Evolutionary conservation across 2,113 vertebrate genomes (phyloP).

Genomic region (Antechinus flavipes): DNA sequence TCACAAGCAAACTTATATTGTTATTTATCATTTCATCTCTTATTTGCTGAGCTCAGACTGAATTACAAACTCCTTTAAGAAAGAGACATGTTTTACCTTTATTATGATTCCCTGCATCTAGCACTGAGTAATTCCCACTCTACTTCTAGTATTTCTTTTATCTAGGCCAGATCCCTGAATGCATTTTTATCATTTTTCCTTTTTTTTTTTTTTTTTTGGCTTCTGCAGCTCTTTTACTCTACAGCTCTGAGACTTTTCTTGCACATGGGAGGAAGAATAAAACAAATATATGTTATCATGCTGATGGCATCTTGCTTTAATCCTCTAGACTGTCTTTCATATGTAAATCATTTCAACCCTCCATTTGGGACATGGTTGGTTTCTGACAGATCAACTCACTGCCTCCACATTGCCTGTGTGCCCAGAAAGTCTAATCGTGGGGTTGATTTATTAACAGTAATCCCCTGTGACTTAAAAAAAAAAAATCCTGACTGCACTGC

Average conservation of each 20-base stretch:
- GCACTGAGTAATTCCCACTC: not conserved
- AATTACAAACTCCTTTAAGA: not conserved
- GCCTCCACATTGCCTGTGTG: not conserved
- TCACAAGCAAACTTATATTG: not conserved
- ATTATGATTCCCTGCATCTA: not conserved
- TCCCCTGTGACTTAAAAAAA: not conserved
- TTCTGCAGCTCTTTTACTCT: not conserved
- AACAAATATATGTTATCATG: constrained; percentile 62
- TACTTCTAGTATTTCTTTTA: not conserved
- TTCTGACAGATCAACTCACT: constrained; percentile 13
- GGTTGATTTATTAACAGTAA: not conserved
- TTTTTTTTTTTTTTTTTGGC: not conserved
- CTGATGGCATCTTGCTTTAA: constrained; percentile 55
- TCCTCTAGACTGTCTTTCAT: constrained; percentile 23
- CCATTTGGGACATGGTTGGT: constrained; percentile 4
- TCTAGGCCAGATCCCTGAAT: not conserved
- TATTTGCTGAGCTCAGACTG: not conserved
- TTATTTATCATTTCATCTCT: not conserved
- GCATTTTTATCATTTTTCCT: not conserved
- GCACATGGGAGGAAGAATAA: not conserved
- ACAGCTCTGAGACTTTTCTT: constrained; percentile 38
- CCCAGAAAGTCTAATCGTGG: not conserved
- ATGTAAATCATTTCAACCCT: constrained; percentile 16
- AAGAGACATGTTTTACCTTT: not conserved
- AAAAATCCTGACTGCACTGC: constrained; percentile 15